A percentile compares a stretch with the other conserved stretches of the same genome.
Evolutionary conservation across 1,140 invertebrate genomes (phyloP).

Genomic region (Apis dorsata): DNA sequence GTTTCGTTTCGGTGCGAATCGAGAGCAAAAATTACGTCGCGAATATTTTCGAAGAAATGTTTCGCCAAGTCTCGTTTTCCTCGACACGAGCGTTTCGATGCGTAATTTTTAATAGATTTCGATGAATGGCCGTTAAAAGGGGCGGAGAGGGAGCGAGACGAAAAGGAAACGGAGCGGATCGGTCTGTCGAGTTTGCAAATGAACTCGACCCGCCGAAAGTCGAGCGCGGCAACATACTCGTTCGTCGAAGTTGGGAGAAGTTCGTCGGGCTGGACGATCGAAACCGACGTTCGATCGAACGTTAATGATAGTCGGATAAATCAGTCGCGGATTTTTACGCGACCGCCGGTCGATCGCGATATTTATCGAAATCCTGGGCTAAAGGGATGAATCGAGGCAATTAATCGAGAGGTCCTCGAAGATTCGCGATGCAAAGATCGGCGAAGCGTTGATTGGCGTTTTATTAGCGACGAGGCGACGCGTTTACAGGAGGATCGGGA

Average conservation of each 20-base stretch:
- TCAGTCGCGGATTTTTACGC: constrained; percentile 7
- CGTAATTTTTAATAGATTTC: background rate
- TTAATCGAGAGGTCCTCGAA: constrained; percentile 55
- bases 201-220: background rate
- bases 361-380: constrained; percentile 22
- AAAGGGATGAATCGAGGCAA: constrained; percentile 33
- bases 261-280: too few species aligned
- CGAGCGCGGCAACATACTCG: too few species aligned
- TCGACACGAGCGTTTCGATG: background rate
- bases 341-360: background rate
- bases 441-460: constrained; percentile 65
- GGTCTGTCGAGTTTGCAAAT: background rate
- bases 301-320: constrained; percentile 4
- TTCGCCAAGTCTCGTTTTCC: background rate
- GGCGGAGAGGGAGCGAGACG: background rate
- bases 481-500: background rate
- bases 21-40: constrained; percentile 21
- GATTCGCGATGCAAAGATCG: constrained; percentile 22
- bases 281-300: background rate
- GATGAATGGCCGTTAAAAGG: too few species aligned
- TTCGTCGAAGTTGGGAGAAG: background rate
- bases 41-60: too few species aligned
- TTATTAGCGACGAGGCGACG: constrained; percentile 54
- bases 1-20: background rate
- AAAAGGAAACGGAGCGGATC: background rate